Evolutionary conservation across 1,140 invertebrate species (phyloP).

Genomic region (Eupristina koningsbergeri): DNA sequence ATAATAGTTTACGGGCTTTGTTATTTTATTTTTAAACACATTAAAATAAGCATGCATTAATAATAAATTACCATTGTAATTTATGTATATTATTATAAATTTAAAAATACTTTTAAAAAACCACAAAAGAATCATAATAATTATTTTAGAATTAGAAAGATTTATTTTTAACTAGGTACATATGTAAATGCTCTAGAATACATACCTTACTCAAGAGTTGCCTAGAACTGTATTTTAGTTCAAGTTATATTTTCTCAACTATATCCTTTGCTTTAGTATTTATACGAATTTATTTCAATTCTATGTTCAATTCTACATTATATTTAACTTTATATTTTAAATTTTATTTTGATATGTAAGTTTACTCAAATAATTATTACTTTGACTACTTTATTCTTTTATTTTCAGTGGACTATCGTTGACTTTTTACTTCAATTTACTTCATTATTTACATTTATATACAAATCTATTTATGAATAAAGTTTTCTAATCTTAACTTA

Average conservation of each 20-base stretch:
- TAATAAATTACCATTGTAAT: neutral
- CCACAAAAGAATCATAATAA: slow-evolving; percentile 8
- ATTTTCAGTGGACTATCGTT: too few relatives aligned
- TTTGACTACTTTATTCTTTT: too few relatives aligned
- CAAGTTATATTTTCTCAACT: slow-evolving; percentile 38
- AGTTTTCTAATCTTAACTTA: too few relatives aligned
- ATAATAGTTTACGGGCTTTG: too few relatives aligned
- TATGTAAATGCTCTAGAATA: slow-evolving; percentile 43
- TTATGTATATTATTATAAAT: neutral
- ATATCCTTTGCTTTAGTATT: slow-evolving; percentile 28
- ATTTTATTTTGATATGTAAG: neutral
- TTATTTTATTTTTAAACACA: too few relatives aligned
- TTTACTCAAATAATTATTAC: too few relatives aligned
- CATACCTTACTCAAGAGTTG: slow-evolving; percentile 33
- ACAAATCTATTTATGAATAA: too few relatives aligned
- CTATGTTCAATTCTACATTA: slow-evolving; percentile 12
- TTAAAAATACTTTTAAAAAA: neutral
- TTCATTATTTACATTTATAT: too few relatives aligned
- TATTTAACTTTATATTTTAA: neutral
- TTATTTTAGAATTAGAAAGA: slow-evolving; percentile 41
- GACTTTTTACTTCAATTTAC: too few relatives aligned
- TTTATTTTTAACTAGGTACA: slow-evolving; percentile 42
- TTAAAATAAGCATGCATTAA: neutral
- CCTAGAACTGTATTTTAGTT: slow-evolving; percentile 35
- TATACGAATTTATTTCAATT: slow-evolving; percentile 33